Conservation (phyloP, 1,140 invertebrate genomes). For the Elymnias hypermnestra region DNA sequence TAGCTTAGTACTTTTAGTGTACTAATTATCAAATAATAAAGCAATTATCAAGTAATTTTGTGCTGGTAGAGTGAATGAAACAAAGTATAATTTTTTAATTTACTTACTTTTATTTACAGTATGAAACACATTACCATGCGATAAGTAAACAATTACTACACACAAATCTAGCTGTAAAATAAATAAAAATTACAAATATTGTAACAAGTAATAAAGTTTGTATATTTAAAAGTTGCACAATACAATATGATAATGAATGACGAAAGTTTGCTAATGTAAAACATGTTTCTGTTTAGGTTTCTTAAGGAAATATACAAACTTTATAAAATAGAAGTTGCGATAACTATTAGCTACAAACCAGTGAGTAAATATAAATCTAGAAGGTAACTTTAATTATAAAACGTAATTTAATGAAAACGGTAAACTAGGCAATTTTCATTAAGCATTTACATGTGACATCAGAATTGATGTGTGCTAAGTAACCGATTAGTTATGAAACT, state of each 20-base stretch:
- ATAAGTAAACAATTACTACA: conserved; percentile 14
- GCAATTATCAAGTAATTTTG: neutral
- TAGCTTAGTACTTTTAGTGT: no score
- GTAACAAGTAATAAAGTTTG: conserved; percentile 13
- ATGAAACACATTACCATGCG: conserved; percentile 9
- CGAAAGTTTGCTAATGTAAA: neutral
- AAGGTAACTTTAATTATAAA: no score
- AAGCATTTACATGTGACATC: no score
- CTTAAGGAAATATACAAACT: no score
- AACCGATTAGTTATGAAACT: no score
- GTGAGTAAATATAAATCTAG: no score
- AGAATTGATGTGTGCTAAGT: no score
- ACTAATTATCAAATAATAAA: neutral
- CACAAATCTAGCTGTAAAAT: conserved; percentile 22
- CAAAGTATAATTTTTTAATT: conserved; percentile 3
- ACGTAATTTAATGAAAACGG: no score
- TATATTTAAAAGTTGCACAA: conserved; percentile 5
- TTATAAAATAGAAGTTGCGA: no score
- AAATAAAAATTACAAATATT: conserved; percentile 27
- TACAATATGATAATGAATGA: neutral
- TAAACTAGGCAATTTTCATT: no score
- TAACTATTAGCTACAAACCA: no score
- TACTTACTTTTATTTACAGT: conserved; percentile 19
- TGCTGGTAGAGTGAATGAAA: neutral
- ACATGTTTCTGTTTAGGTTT: no score